These are phyloP conservation scores for Cryptophagus acutangulus DNA, from an alignment of 2,888 invertebrate genomes.

Conservation along the genomic window DNA sequence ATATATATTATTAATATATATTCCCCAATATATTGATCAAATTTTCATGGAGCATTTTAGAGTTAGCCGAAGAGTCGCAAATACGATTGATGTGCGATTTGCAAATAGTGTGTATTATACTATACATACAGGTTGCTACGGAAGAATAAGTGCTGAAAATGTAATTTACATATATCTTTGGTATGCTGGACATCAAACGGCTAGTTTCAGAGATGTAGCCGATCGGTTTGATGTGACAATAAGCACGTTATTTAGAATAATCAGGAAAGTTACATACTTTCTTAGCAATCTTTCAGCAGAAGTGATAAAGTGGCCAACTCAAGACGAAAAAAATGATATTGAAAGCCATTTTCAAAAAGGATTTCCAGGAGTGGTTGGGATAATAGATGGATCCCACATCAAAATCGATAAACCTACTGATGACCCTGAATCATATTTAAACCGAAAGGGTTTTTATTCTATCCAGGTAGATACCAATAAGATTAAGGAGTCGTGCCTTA, in stretches of 20 bases:
- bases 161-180: constrained; percentile 15
- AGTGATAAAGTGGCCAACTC: constrained; percentile 16
- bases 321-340: constrained; percentile 15
- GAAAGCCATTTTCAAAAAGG: constrained; percentile 15
- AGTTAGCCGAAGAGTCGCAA: too few species aligned
- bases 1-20: too few species aligned
- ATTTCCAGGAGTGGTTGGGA: constrained; percentile 19
- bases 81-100: too few species aligned
- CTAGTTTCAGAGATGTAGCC: constrained; percentile 14
- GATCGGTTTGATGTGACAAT: constrained; percentile 15
- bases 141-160: too few species aligned
- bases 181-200: constrained; percentile 15
- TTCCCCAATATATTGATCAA: too few species aligned
- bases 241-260: constrained; percentile 10
- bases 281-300: constrained; percentile 15
- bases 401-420: constrained; percentile 16
- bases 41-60: too few species aligned
- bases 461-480: too few species aligned
- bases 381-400: constrained; percentile 16
- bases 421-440: constrained; percentile 18
- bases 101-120: too few species aligned
- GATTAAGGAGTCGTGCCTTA: too few species aligned
- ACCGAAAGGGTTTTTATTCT: constrained; percentile 15
- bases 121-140: too few species aligned
- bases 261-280: constrained; percentile 11